phyloP scores from a whole-genome alignment of 2,113 vertebrate genomes.

The Morone saxatilis region DNA sequence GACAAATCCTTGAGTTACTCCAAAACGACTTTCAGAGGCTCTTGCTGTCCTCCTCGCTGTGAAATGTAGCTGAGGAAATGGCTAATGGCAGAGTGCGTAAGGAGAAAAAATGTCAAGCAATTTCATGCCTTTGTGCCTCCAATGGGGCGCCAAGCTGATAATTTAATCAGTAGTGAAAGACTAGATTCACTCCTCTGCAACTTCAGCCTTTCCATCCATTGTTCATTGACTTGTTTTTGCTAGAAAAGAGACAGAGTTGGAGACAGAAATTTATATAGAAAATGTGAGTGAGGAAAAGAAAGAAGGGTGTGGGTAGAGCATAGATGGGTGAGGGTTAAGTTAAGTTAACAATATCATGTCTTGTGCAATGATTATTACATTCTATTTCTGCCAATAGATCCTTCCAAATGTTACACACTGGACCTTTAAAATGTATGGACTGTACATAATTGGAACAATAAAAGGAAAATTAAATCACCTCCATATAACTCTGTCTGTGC shows the following conservation, averaged over 20 bases:
- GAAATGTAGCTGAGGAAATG: conserved; percentile 72
- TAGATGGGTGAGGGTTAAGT: not conserved
- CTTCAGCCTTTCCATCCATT: conserved; percentile 42
- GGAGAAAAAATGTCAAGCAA: conserved; percentile 75
- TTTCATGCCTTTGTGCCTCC: conserved; percentile 79
- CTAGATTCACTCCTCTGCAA: conserved; percentile 60
- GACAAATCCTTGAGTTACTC: conserved; percentile 62
- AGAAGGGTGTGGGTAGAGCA: not conserved
- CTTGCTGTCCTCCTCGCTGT: conserved; percentile 55
- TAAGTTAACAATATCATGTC: not conserved
- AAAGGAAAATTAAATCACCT: not conserved
- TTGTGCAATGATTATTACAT: too few relatives aligned
- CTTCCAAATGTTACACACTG: too few relatives aligned
- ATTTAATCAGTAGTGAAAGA: conserved; percentile 77
- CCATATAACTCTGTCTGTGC: too few relatives aligned
- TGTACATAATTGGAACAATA: too few relatives aligned
- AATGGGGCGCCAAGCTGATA: conserved; percentile 72
- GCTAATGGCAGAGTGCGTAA: conserved; percentile 66
- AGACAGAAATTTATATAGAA: conserved; percentile 4
- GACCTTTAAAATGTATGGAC: too few relatives aligned
- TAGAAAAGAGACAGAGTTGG: not conserved
- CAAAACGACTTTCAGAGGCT: conserved; percentile 56
- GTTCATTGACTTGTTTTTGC: conserved; percentile 56
- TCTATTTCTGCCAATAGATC: too few relatives aligned
- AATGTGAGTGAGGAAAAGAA: not conserved